Evolutionary conservation across 2,888 invertebrate genomes (phyloP), one percentile per base, ranked within the genome.

Genomic region (Brenthis ino): DNA sequence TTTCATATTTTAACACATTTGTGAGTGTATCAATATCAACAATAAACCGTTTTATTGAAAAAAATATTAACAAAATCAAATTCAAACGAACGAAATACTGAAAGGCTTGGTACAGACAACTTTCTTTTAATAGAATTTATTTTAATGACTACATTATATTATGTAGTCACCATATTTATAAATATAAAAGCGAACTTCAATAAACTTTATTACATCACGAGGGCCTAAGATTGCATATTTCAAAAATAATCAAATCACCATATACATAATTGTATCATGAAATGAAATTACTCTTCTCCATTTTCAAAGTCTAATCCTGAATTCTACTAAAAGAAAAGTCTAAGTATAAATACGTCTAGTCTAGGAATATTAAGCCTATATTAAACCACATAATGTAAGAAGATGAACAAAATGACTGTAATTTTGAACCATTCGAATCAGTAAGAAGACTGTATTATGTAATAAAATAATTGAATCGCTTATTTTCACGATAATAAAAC

Each of bases 391-490:
- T 54, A 61, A 58, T n/a, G 54, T 53, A 33, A 60, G 20, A 48
- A 14, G 50, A 43, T 11, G 53, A 54, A 67, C 51, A 33, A 53
- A 63, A 67, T 67, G 51, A 63, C 61, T 51, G 51, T 60, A 67
- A 67, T 67, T 67, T 57, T 11, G 60, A 61, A 56, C 20, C 60
- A 60, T 66, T 58, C 47, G 24, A 33, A 57, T 48, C 57, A 51
- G 14, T 61, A 50, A 51, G 50, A 56, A 12, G 47, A 67, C 20
- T 14, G 14, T 24, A 61, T 63, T 28, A 51, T 43, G 50, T 24
- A 67, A 63, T 67, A 67, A 61, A 67, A 12, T 50, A 67, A 51
- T 67, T 63, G 56, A 57, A 63, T 57, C 50, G 51, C 56, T 57
- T 56, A 55, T 67, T 57, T 67, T 50, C 47, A 13, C 3, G 14